Percentiles rank a stretch among this genome's conserved stretches.
Conservation (phyloP, 2,797 vertebrate species). For the Pogoniulus pusillus region DNA sequence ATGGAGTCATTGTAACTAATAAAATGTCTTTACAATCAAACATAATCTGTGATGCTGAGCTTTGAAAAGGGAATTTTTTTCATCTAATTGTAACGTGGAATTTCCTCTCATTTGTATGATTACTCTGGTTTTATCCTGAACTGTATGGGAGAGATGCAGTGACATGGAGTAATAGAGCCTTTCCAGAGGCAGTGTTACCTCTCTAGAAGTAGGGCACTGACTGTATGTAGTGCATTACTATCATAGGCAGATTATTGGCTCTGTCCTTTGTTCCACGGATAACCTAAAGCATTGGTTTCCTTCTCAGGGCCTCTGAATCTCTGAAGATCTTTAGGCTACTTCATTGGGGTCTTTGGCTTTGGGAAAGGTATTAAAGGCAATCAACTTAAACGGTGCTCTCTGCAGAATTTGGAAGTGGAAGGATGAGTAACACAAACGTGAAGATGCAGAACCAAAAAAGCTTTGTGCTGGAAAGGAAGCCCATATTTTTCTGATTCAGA, state of each 20-base stretch:
- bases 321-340: too few relatives aligned
- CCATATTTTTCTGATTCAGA: background rate
- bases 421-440: background rate
- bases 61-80: background rate
- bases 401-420: background rate
- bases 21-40: conserved; percentile 30
- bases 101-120: conserved; percentile 9
- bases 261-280: background rate
- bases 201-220: background rate
- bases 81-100: background rate
- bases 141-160: background rate
- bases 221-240: rapidly evolving
- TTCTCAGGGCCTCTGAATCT: background rate
- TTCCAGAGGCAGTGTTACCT: background rate
- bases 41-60: background rate
- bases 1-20: background rate
- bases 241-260: background rate
- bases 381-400: background rate
- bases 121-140: conserved; percentile 7
- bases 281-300: background rate
- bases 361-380: background rate
- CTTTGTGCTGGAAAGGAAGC: background rate
- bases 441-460: background rate
- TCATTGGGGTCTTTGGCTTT: too few relatives aligned
- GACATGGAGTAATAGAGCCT: background rate